phyloP scores from a whole-genome alignment of 2,113 vertebrate genomes.

The Pelodiscus sinensis region DNA sequence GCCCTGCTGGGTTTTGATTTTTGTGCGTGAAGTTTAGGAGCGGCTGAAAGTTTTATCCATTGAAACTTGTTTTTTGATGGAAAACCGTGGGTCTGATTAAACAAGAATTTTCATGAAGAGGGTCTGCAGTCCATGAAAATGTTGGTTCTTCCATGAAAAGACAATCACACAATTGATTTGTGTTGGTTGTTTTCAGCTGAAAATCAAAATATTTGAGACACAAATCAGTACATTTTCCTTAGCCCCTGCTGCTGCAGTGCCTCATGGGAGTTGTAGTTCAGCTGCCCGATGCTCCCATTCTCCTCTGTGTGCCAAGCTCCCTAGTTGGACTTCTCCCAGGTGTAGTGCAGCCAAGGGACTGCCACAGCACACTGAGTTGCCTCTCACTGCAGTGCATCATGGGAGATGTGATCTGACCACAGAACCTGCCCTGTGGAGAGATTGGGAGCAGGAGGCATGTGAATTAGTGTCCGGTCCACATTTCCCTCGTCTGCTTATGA shows the following conservation, averaged over 20 bases:
- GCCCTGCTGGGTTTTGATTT: neutral
- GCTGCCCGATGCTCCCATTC: rapidly evolving
- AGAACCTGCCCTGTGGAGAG: neutral
- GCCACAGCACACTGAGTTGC: rapidly evolving
- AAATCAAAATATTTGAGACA: neutral
- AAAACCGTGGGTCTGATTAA: neutral
- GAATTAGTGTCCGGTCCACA: neutral
- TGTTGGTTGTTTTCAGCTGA: neutral
- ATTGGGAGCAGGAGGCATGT: neutral
- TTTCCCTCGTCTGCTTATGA: neutral
- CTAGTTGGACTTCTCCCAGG: neutral
- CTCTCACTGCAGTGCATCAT: too few species aligned
- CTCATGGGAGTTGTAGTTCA: neutral
- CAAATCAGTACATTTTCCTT: rapidly evolving
- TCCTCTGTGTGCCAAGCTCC: neutral
- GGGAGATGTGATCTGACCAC: neutral
- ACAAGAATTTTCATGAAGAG: neutral
- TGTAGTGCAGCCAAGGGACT: neutral
- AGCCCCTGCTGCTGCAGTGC: neutral
- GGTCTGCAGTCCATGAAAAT: neutral
- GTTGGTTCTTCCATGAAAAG: neutral
- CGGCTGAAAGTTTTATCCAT: neutral
- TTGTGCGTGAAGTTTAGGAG: neutral
- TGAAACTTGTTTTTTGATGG: neutral
- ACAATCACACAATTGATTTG: neutral